Evolutionary conservation across 2,888 invertebrate species (phyloP), one percentile per base, ranked within the genome.

Genomic region (Erebia aethiops): DNA sequence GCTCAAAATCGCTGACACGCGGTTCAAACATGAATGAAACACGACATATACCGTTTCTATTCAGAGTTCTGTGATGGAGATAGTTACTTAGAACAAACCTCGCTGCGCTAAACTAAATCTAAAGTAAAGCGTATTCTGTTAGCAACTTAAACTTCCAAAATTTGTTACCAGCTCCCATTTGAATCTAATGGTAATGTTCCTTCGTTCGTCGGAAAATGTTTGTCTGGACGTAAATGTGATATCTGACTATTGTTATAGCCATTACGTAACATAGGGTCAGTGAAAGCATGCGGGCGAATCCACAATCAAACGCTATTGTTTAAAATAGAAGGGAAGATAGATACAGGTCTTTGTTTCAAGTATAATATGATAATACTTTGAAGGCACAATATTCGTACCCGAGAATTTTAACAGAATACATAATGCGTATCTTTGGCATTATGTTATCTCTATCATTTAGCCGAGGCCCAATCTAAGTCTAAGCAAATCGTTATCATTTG

Each of bases 211-310:
- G n/a, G 57, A 35, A 58, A 58, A 58, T 58, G 57, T 58, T 58
- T 58, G 57, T 14, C 57, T 58, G 11, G 13, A 58, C 57, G 14
- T 35, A 58, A 58, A 58, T 26, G 14, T n/a, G 35, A 57, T 2
- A 16, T 16, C 16, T 60, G 43, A 41, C n/a, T n/a, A 11, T 43
- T 16, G 60, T 41, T 43, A 60, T 41, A 26, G 2, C 10, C 41
- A 3, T 14, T 58, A 41, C 41, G 41, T 10, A 10, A 41, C 41
- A 41, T 60, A 41, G 41, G 61, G 61, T 14, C 46, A 46, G 46
- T 46, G 61, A 61, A 21, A 61, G 61, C 8, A 46, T 61, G 18
- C 61, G 61, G 61, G 61, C 46, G 61, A 61, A 61, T 46, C 18
- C 18, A 61, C 61, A 46, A 18, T 61, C 61, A 61, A 61, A 18